These are phyloP conservation scores for Pipa parva DNA, from an alignment of 2,113 vertebrate genomes.

Conservation along the genomic window DNA sequence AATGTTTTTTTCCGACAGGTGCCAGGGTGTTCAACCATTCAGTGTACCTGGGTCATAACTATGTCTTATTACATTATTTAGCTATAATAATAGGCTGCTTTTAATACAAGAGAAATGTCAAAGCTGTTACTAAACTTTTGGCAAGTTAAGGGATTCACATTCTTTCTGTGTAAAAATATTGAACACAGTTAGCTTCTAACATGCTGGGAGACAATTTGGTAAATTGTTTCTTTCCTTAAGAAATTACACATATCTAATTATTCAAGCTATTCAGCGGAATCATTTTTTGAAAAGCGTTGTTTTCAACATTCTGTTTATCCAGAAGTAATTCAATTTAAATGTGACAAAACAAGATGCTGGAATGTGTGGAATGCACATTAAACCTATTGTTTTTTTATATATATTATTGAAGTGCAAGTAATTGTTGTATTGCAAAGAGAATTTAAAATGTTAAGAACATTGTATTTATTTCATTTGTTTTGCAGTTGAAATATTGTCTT, in stretches of 20 bases:
- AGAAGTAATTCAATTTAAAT: background rate
- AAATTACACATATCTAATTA: constrained; percentile 1
- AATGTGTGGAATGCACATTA: background rate
- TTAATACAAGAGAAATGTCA: too few relatives aligned
- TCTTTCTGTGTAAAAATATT: background rate
- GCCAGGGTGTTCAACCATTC: too few relatives aligned
- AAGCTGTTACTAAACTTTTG: too few relatives aligned
- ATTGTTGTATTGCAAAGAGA: background rate
- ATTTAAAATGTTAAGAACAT: background rate
- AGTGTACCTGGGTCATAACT: too few relatives aligned
- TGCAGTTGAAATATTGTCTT: too few relatives aligned
- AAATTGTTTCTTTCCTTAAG: background rate
- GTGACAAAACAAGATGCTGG: background rate
- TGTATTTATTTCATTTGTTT: too few relatives aligned
- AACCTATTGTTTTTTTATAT: background rate
- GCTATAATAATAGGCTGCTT: too few relatives aligned
- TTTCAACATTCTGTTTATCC: background rate
- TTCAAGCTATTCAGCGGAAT: background rate
- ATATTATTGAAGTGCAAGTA: background rate
- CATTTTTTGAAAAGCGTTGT: background rate
- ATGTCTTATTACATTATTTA: too few relatives aligned
- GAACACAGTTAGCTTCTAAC: background rate
- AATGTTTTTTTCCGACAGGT: too few relatives aligned
- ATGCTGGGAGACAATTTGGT: background rate
- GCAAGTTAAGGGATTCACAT: background rate